A percentile compares a stretch with the other conserved stretches of the same genome.
phyloP scores from a whole-genome alignment of 2,797 vertebrate species.

The Lacerta agilis region DNA sequence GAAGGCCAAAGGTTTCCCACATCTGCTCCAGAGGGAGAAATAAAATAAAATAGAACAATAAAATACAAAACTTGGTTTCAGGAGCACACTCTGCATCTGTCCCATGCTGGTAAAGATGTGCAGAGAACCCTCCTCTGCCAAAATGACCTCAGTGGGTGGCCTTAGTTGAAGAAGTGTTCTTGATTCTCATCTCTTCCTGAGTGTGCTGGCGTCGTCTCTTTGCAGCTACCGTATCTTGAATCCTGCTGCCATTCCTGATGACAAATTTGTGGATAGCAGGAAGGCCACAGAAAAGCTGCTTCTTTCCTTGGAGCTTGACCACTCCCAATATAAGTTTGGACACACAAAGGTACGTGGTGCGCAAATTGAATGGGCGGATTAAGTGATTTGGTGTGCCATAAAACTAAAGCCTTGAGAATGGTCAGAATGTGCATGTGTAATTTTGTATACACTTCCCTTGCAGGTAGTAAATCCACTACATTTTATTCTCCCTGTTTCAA shows the following conservation, averaged over 20 bases:
- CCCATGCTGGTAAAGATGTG: not conserved
- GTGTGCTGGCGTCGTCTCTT: constrained; percentile 20
- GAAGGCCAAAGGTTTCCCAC: too few species aligned
- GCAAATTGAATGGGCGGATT: not conserved
- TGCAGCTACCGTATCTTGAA: constrained; percentile 92
- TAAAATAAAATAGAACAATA: not conserved
- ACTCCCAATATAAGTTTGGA: constrained; percentile 90
- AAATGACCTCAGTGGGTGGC: not conserved
- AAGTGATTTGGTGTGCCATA: not conserved
- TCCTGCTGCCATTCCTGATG: constrained; percentile 90
- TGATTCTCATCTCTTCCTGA: not conserved
- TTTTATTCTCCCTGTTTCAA: rapidly evolving
- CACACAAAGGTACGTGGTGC: constrained; percentile 87
- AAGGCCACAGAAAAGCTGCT: constrained; percentile 93
- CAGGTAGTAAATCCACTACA: not conserved
- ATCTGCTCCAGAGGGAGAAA: not conserved
- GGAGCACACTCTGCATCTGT: not conserved
- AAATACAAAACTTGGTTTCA: not conserved
- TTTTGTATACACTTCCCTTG: not conserved
- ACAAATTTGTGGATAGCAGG: constrained; percentile 92
- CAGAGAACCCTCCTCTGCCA: not conserved
- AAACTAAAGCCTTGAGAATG: not conserved
- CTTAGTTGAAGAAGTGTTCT: not conserved
- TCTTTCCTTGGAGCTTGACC: constrained; percentile 87
- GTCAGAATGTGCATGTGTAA: not conserved